Conservation (phyloP, 30 jellyfish, hydroid and myxozoan species). For the Rhopilema esculentum region DNA sequence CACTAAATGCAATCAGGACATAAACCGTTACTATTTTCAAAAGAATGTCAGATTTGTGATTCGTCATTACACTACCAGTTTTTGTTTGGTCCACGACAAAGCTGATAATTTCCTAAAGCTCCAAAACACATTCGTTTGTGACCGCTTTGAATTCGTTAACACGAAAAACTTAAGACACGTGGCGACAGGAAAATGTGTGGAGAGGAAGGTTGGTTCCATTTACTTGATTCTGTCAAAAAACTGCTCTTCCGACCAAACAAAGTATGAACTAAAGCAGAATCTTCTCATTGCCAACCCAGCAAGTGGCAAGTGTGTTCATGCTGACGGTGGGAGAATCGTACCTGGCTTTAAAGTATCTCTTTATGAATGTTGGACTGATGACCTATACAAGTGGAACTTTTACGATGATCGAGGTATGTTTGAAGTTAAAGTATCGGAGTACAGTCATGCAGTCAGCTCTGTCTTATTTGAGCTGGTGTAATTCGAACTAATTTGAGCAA, state of each 20-base stretch:
- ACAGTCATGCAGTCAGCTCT: no score
- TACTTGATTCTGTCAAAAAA: not conserved
- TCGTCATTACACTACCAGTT: constrained; percentile 10
- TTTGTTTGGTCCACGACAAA: constrained; percentile 26
- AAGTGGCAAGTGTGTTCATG: constrained; percentile 4
- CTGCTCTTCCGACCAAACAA: constrained; percentile 3
- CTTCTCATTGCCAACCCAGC: constrained; percentile 14
- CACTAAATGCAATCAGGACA: not conserved
- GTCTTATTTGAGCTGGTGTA: no score
- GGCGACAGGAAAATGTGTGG: not conserved
- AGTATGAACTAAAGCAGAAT: not conserved
- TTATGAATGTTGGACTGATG: not conserved
- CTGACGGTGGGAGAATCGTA: not conserved
- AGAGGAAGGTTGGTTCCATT: not conserved
- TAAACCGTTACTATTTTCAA: not conserved
- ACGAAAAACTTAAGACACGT: constrained; percentile 19
- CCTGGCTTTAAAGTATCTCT: not conserved
- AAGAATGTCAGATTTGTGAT: constrained; percentile 1
- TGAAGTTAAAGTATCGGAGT: no score
- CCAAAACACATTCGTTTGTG: constrained; percentile 20
- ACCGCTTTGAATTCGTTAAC: constrained; percentile 14
- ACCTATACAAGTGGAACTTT: constrained; percentile 7
- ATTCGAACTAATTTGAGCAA: no score
- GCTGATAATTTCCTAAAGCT: not conserved
- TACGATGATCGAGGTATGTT: constrained; percentile 27